Percentiles rank a stretch among this genome's conserved stretches.
These are phyloP conservation scores for Anniella stebbinsi DNA, from an alignment of 2,797 vertebrate genomes.

Conservation along the genomic window DNA sequence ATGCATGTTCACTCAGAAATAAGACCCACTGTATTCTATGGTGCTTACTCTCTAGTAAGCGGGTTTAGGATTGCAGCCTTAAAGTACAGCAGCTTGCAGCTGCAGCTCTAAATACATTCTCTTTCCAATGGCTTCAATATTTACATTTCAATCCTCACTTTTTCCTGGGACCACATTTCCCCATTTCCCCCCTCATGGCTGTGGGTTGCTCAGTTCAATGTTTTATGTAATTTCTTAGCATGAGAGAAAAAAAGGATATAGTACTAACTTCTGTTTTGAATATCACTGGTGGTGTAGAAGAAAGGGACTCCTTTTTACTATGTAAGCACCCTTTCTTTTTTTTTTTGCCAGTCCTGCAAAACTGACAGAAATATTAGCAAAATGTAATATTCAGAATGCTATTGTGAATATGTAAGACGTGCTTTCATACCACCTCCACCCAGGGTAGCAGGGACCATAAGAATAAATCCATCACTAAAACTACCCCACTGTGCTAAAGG, in stretches of 20 bases:
- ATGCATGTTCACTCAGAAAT: neutral
- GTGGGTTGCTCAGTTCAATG: neutral
- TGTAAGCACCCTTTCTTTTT: neutral
- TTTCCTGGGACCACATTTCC: neutral
- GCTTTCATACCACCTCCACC: constrained; percentile 59
- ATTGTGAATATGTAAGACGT: constrained; percentile 33
- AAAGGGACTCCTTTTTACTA: neutral
- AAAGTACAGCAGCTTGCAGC: neutral
- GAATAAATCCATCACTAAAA: constrained; percentile 65
- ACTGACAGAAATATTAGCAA: constrained; percentile 18
- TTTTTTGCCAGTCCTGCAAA: neutral
- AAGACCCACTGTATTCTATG: neutral
- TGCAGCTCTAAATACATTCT: neutral
- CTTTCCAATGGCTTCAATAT: neutral
- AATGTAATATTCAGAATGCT: constrained; percentile 18
- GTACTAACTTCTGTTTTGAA: neutral
- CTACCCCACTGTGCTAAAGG: constrained; percentile 67
- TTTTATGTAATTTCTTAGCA: neutral
- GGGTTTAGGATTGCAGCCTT: neutral
- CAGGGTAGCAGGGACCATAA: constrained; percentile 62
- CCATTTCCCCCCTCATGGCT: neutral
- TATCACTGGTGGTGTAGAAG: neutral
- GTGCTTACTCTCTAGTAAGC: neutral
- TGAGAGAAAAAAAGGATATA: neutral
- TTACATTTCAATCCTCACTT: neutral